Base-by-base conservation (phyloP, 2,113 vertebrate species). In the Tragelaphus imberbis region DNA sequence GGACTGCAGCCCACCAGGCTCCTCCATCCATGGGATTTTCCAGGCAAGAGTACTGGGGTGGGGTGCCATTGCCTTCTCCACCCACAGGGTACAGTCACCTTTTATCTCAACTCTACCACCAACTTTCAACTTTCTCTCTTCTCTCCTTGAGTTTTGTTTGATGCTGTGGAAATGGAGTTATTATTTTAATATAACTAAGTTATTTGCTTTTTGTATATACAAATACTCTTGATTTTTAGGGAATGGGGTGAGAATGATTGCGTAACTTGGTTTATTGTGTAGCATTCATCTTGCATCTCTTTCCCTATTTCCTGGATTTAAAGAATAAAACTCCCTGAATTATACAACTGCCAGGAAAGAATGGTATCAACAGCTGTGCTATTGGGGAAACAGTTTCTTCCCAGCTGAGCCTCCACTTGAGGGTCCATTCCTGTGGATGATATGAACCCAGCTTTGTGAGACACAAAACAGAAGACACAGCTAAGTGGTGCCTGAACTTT, bases 221-320 rank as follows among this genome's bases (percentile, higher is more conserved):
- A 63, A 80, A 44, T 2, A 17, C 27, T 80, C 40, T 33, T 63
- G 27, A 33, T 19, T 65, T 87, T 80, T 47, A 79, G 25, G 40
- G 33, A 14, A 25, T 25, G 58, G 40, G 5, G 6, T 17, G 5
- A 4, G 2, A 30, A 2, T 0, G 33, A 58, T 3, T n/a, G 30
- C 3, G 21, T 7, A 21, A 44, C 1, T 2, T 51, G 16, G 58
- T 7, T 85, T n/a, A 30, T 8, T 27, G 40, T 3, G 2, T 15
- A 17, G 4, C 13, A 4, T 1, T 4, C 40, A 80, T 53, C 21
- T 58, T 59, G 6, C 4, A 3, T 36, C 33, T 85, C 5, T 27
- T 53, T 68, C 4, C 36, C 28, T 14, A 77, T 19, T 65, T 84
- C 3, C 7, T 49, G 17, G 56, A 10, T 68, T 90, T 86, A 27